A percentile compares a stretch with the other conserved stretches of the same genome.
Evolutionary conservation across 2,888 invertebrate species (phyloP).

Genomic region (Scaptomyza caliginosa): DNA sequence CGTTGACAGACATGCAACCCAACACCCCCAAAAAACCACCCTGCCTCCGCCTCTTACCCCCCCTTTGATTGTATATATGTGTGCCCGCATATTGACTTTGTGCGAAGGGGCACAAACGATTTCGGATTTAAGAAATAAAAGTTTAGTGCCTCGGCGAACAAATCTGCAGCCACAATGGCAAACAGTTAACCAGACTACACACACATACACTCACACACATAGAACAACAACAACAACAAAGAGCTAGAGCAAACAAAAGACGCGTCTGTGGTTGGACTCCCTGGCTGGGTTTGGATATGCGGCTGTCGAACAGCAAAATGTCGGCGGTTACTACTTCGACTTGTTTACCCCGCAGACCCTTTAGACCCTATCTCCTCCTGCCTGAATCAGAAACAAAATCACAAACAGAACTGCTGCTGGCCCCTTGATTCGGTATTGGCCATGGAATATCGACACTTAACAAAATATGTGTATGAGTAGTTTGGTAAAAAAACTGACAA

Average conservation of each 20-base stretch:
- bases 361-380: neutral
- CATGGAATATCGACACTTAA: neutral
- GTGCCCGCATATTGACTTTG: constrained; percentile 78
- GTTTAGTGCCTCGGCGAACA: constrained; percentile 77
- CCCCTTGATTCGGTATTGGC: constrained; percentile 7
- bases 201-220: constrained; percentile 3
- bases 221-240: constrained; percentile 36
- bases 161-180: constrained; percentile 73
- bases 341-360: constrained; percentile 54
- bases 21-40: neutral
- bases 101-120: constrained; percentile 72
- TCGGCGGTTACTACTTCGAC: constrained; percentile 68
- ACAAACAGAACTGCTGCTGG: constrained; percentile 17
- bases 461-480: neutral
- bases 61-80: neutral
- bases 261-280: constrained; percentile 71
- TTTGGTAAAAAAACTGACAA: neutral
- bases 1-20: constrained; percentile 62
- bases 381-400: constrained; percentile 15
- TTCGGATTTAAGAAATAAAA: constrained; percentile 76
- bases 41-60: neutral
- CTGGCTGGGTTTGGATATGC: constrained; percentile 24
- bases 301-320: constrained; percentile 67
- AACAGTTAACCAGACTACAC: constrained; percentile 58
- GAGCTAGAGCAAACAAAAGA: constrained; percentile 77